Conservation (phyloP, 2,797 vertebrate genomes). For the Hyperoplus immaculatus region DNA sequence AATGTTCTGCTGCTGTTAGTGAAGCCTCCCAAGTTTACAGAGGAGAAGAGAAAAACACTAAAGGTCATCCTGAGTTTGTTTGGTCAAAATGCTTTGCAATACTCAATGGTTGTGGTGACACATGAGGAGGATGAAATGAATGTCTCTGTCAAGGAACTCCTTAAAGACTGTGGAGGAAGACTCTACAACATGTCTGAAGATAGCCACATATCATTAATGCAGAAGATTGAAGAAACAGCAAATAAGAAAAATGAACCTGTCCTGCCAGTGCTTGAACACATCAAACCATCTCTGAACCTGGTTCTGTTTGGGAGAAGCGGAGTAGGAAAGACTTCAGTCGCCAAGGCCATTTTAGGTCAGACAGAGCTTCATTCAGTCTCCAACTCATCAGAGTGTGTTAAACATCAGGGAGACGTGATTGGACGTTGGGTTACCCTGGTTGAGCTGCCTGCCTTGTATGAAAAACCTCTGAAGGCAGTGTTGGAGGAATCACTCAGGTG, state of each 20-base stretch:
- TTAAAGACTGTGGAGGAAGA: no score
- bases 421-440: slow-evolving; percentile 41
- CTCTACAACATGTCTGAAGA: no score
- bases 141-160: no score
- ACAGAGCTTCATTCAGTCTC: neutral
- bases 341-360: no score
- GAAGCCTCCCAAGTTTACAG: slow-evolving; percentile 34
- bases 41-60: slow-evolving; percentile 32
- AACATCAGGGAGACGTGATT: slow-evolving; percentile 40
- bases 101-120: no score
- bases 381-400: slow-evolving; percentile 26
- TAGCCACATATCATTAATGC: no score
- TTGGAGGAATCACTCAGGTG: slow-evolving; percentile 85
- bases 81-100: slow-evolving; percentile 27
- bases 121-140: no score
- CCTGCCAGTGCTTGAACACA: no score
- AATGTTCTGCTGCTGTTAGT: slow-evolving; percentile 56
- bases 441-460: slow-evolving; percentile 71
- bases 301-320: slow-evolving; percentile 43
- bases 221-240: no score
- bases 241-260: no score
- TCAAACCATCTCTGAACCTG: slow-evolving; percentile 18
- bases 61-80: slow-evolving; percentile 42
- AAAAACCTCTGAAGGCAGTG: slow-evolving; percentile 62
- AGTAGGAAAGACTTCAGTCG: slow-evolving; percentile 42